Evolutionary conservation across 1,140 invertebrate genomes (phyloP), one percentile per base, ranked within the genome.

Genomic region (Atopsyche davidsoni): DNA sequence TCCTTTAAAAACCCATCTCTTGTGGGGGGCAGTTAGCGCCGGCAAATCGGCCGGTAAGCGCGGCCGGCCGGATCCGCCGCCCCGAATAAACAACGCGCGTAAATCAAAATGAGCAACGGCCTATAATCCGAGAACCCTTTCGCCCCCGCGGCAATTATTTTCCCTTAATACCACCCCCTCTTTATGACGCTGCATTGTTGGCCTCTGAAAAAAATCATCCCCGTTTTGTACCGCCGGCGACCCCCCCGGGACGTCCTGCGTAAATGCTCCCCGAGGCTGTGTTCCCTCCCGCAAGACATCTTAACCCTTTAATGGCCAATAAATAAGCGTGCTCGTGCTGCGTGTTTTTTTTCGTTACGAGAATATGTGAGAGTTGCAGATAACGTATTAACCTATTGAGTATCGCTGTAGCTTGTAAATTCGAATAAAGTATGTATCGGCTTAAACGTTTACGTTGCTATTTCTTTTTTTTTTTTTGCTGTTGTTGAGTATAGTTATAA

Each of bases 41-140:
- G n/a, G n/a, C n/a, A n/a, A n/a, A 16, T 38, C 25, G 47, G 42
- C 31, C 40, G 25, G 23, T 21, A 38, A 25, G 42, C 24, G n/a
- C 17, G 42, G 42, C 13, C 24, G 42, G 42, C 4, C 24, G 39
- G 47, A 13, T 34, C 11, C 35, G 24, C 47, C 50, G 24, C 40
- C 51, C 31, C 28, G 51, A 51, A 58, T 51, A 54, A 58, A 58
- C 54, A 58, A 58, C 51, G 51, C 44, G 31, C 48, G 51, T 58
- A 54, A 58, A 58, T 58, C 55, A 57, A 57, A 53, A 57, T 50
- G 51, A 53, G 43, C 45, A 52, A 53, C 51, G 56, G 47, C 51
- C 51, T 51, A 47, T 58, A 58, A 58, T 51, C 51, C 47, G 47
- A 51, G n/a, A 51, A 58, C 51, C 56, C 56, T 54, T 51, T 57